phyloP scores from a whole-genome alignment of 2,888 invertebrate species.

The Exephanes ischioxanthus region DNA sequence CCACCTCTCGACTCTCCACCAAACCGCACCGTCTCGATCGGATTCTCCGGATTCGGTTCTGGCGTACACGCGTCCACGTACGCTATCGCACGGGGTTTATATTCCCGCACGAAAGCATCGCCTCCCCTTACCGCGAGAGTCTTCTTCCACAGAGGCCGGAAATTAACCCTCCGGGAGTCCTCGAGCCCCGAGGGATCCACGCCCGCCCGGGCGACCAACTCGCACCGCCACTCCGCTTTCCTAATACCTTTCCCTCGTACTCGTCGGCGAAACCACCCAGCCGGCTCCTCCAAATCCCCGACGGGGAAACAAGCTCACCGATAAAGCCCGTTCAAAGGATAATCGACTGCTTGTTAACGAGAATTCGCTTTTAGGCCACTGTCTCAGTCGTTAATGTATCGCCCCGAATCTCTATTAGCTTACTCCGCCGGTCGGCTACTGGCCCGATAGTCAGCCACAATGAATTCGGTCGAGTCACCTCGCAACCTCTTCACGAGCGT shows the following conservation, averaged over 20 bases:
- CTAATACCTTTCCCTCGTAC: conserved; percentile 36
- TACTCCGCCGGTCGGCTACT: background rate
- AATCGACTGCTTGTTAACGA: conserved; percentile 67
- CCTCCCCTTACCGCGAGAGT: conserved; percentile 14
- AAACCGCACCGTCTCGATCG: background rate
- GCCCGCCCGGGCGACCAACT: conserved; percentile 51
- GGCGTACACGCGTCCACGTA: background rate
- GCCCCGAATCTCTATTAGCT: background rate
- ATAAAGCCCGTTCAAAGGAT: conserved; percentile 66
- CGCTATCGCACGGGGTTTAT: background rate
- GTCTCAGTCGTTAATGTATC: conserved; percentile 28
- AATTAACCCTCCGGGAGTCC: conserved; percentile 69
- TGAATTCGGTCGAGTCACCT: background rate
- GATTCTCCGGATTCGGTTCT: background rate
- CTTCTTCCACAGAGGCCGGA: conserved; percentile 66
- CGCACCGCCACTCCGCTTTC: conserved; percentile 21
- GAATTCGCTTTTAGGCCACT: conserved; percentile 65
- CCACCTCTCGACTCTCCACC: background rate
- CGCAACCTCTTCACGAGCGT: background rate
- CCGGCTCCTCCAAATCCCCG: conserved; percentile 51
- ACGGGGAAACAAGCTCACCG: conserved; percentile 48
- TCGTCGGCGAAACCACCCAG: conserved; percentile 16
- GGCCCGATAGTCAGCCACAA: background rate
- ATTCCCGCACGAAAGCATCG: conserved; percentile 1
- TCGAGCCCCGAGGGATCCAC: conserved; percentile 64